Evolutionary conservation across 2,797 vertebrate species (phyloP).

Genomic region (Heterohyrax brucei): DNA sequence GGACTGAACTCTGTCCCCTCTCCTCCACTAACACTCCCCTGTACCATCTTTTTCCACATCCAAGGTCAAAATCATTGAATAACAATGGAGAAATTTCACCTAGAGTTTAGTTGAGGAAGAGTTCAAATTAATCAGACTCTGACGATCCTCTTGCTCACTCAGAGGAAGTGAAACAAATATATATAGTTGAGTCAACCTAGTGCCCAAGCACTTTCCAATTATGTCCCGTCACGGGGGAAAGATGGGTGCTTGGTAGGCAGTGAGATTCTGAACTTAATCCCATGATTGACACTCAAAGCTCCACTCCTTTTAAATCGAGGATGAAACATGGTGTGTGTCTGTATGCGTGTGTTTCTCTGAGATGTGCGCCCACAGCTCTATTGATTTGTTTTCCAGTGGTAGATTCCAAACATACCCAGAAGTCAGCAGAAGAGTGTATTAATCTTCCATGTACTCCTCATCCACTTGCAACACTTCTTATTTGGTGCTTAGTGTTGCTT

Average conservation of each 20-base stretch:
- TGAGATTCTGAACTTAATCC: neutral
- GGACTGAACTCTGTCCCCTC: neutral
- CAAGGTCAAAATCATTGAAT: neutral
- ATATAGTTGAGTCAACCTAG: accelerated
- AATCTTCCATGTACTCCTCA: neutral
- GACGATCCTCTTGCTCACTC: accelerated
- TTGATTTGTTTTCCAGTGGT: neutral
- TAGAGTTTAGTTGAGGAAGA: accelerated
- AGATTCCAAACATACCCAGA: neutral
- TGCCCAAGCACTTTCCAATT: neutral
- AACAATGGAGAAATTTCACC: neutral
- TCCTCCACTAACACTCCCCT: too few relatives aligned
- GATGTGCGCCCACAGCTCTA: neutral
- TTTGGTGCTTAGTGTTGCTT: neutral
- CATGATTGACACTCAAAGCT: neutral
- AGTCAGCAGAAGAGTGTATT: neutral
- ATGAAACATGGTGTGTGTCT: neutral
- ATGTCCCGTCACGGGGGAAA: neutral
- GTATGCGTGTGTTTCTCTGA: neutral
- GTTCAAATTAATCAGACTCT: neutral
- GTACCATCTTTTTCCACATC: neutral
- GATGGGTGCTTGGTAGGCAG: neutral
- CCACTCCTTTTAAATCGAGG: neutral
- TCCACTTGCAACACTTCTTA: neutral
- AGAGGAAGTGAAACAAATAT: neutral